These are phyloP conservation scores for Orthonyx spaldingii DNA, from an alignment of 2,113 vertebrate genomes.

Conservation along the genomic window DNA sequence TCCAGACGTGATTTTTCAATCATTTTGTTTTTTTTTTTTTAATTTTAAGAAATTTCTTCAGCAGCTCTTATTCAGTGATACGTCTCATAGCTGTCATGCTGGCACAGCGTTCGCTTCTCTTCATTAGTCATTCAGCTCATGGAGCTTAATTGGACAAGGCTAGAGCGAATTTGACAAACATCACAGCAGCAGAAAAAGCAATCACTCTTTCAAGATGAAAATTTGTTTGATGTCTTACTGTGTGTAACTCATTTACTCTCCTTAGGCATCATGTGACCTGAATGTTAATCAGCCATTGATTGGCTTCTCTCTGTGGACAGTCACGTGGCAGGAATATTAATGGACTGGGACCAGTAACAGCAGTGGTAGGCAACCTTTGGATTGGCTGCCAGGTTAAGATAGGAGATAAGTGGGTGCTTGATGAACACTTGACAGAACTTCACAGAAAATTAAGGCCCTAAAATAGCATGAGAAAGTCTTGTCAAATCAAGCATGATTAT, in stretches of 20 bases:
- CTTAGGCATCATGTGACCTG: slow-evolving; percentile 79
- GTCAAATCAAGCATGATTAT: slow-evolving; percentile 89
- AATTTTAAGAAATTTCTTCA: not conserved
- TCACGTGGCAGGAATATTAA: slow-evolving; percentile 81
- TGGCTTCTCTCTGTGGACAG: slow-evolving; percentile 79
- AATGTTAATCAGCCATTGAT: slow-evolving; percentile 86
- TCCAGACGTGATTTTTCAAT: slow-evolving; percentile 76
- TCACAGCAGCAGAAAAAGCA: slow-evolving; percentile 88
- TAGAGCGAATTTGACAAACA: slow-evolving; percentile 87
- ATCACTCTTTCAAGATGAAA: slow-evolving; percentile 89
- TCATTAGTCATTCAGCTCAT: slow-evolving; percentile 86
- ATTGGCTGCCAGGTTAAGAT: slow-evolving; percentile 83
- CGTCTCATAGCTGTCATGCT: slow-evolving; percentile 67
- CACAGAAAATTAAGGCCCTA: slow-evolving; percentile 87
- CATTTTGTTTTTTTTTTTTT: not conserved
- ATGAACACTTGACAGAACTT: slow-evolving; percentile 87
- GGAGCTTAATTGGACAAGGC: slow-evolving; percentile 87
- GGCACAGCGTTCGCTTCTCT: slow-evolving; percentile 69
- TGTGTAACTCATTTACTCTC: slow-evolving; percentile 86
- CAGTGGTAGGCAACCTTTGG: slow-evolving; percentile 75
- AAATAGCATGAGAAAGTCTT: slow-evolving; percentile 88
- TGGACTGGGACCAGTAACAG: slow-evolving; percentile 46
- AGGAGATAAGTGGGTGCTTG: slow-evolving; percentile 83
- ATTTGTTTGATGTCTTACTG: slow-evolving; percentile 90
- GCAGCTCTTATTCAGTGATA: slow-evolving; percentile 60